Base-by-base conservation (phyloP, 2,797 vertebrate species). In the Catharus ustulatus region DNA sequence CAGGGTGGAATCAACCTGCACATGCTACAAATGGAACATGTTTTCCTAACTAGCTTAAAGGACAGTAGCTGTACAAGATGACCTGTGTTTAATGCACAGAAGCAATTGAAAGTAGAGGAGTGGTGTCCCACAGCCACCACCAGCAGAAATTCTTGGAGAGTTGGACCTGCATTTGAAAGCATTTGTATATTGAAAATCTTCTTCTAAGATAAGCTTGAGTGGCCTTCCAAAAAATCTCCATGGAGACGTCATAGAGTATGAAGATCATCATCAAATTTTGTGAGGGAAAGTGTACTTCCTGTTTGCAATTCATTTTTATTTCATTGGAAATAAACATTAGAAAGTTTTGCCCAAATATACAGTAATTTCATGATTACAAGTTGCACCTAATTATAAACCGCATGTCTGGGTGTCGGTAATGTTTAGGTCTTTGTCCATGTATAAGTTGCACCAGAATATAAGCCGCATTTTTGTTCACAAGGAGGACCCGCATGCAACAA, bases 41-140 rank as follows among this genome's bases (percentile, higher is more conserved):
- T 89, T 90, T 87, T 89, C 94, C 45, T 77, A 95, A 95, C 59
- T 72, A 62, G 52, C 75, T 76, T 91, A 94, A 92, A 91, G 69
- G 32, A 45, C 57, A 92, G 82, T 66, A 93, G 54, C 29, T 18
- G 9, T 77, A 91, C 78, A 84, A 84, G 80, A 81, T 4, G 1
- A 78, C 21, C 17, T 0, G 6, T 40, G 21, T 90, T 95, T 95
- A 79, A 93, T 2, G 4, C 43, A 38, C 42, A 84, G 64, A 82
- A 76, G 62, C 57, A 81, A 89, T 52, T 63, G 76, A 71, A 93
- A 89, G 59, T 32, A 86, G 57, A 36, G 75, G 42, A 5, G 0
- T 19, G 13, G 15, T 85, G 32, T 75, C 49, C 42, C 55, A 63
- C 29, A 93, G 68, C 22, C 67, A 74, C 34, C 32, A 73, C 19